Base-by-base conservation (phyloP, 2,888 invertebrate genomes). In the Rutpela maculata region DNA sequence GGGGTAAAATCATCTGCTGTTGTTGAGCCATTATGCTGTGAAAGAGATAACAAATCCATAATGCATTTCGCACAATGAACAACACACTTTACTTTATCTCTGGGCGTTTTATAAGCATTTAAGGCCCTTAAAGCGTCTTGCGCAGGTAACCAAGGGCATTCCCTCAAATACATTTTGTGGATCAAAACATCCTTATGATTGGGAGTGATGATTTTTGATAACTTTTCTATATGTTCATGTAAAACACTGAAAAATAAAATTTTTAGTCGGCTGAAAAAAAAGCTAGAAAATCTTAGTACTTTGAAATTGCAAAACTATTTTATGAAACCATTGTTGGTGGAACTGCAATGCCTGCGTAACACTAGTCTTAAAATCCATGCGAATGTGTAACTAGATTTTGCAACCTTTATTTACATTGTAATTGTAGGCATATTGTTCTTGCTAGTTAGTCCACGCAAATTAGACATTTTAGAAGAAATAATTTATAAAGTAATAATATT, bases 1-100 rank as follows among this genome's bases (percentile, higher is more conserved):
- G 99, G 99, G 86, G 98, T 95, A 87, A 99, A 94, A 91, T 99
- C 99, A 90, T 99, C 99, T 0, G 97, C 96, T 1, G 98, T 97
- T 31, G 97, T 95, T 22, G 95, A 93, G 66, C 93, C 91, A 62
- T 93, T 92, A 84, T 94, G 94, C 68, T 95, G 95, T 57, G 97
- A 95, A 91, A 99, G 93, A 35, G 96, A 95, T 82, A 99, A 91
- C 82, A 99, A 92, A 88, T 98, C 97, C 95, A 98, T 97, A 84
- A 99, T 97, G 79, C 97, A 97, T 50, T 95, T 95, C 83, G 98
- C 96, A 89, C 98, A 98, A 71, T 97, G 93, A 87, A 95, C 92
- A 43, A 97, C 93, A 89, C 97, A 97, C 86, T 85, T 83, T 5
- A 93, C 92, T 90, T 98, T 98, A 89, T 98, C 98, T 65, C 94